A percentile compares a stretch with the other conserved stretches of the same genome.
phyloP scores from a whole-genome alignment of 2,888 invertebrate genomes.

The Cosmopolites sordidus region DNA sequence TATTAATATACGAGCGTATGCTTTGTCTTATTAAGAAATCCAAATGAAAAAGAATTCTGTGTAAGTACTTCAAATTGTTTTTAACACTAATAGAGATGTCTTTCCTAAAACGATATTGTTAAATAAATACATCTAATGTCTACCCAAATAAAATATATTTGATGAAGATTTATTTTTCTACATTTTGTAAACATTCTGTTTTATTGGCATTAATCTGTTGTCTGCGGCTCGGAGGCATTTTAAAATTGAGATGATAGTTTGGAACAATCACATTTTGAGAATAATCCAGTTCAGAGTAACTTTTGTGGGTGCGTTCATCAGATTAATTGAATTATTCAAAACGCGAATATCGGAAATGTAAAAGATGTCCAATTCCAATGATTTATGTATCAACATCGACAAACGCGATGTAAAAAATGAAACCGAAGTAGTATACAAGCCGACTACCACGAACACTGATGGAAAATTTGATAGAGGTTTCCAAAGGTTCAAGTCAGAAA shows the following conservation, averaged over 20 bases:
- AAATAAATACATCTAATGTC: not conserved
- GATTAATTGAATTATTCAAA: not conserved
- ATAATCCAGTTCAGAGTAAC: no score
- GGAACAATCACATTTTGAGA: no score
- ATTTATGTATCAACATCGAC: slow-evolving; percentile 13
- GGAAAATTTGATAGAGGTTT: slow-evolving; percentile 11
- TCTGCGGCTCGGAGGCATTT: no score
- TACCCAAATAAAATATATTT: not conserved
- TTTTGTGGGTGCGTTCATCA: no score
- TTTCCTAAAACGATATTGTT: not conserved
- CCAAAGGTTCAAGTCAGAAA: slow-evolving; percentile 22
- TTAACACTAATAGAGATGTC: no score
- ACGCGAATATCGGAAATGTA: not conserved
- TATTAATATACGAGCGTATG: no score
- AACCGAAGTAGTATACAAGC: slow-evolving; percentile 23
- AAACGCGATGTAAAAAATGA: slow-evolving; percentile 14
- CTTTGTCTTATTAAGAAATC: no score
- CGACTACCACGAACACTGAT: slow-evolving; percentile 14
- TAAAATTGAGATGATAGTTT: no score
- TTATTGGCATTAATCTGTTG: not conserved
- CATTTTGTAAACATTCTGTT: no score
- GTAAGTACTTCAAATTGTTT: no score
- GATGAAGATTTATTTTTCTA: not conserved
- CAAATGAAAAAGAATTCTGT: no score
- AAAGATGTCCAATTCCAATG: not conserved